Evolutionary conservation across 1,140 invertebrate genomes (phyloP).

Genomic region (Ceratina australensis): DNA sequence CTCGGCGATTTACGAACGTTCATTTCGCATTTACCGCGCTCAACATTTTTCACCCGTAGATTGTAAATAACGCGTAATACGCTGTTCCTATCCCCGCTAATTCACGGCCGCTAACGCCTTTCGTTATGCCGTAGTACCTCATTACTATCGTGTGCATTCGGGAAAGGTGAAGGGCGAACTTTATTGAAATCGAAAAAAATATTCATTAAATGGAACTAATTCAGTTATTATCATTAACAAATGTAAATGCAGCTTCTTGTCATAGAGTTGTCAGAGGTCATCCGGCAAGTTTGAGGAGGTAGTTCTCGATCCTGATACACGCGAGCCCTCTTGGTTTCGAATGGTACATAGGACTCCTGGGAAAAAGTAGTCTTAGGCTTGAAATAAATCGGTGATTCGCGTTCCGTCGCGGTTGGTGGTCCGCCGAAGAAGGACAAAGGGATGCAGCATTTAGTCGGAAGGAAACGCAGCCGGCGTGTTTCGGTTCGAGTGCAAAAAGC

Average conservation of each 20-base stretch:
- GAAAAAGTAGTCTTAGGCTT: conserved; percentile 6
- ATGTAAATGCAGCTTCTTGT: too few species aligned
- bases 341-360: not conserved
- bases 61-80: conserved; percentile 24
- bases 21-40: conserved; percentile 29
- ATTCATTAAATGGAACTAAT: too few species aligned
- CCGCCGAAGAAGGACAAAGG: conserved; percentile 41
- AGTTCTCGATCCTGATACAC: too few species aligned
- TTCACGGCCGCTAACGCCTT: conserved; percentile 5
- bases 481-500: conserved; percentile 49
- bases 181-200: too few species aligned
- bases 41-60: conserved; percentile 14
- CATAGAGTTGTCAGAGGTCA: too few species aligned
- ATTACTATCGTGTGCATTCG: too few species aligned
- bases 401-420: conserved; percentile 38
- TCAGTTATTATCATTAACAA: too few species aligned
- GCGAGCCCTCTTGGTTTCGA: too few species aligned
- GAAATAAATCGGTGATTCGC: conserved; percentile 32
- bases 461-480: conserved; percentile 35
- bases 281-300: too few species aligned
- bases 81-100: not conserved
- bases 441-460: conserved; percentile 52
- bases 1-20: conserved; percentile 22
- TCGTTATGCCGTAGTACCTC: too few species aligned
- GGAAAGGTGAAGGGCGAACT: too few species aligned